Evolutionary conservation across 2,113 vertebrate genomes (phyloP).

Genomic region (Salvelinus namaycush): DNA sequence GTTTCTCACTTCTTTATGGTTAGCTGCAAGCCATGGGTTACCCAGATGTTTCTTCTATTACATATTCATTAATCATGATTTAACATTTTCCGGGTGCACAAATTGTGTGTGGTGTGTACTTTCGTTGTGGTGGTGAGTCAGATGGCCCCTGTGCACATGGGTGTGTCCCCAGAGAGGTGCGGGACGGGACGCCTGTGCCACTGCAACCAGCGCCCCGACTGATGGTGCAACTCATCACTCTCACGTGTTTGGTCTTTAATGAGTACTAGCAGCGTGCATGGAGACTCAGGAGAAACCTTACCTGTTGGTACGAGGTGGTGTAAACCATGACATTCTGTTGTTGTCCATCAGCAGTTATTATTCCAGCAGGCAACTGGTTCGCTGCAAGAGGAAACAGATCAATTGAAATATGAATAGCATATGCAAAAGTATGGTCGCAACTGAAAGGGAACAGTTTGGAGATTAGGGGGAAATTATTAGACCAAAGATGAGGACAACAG

Average conservation of each 20-base stretch:
- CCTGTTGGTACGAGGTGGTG: slow-evolving; percentile 98
- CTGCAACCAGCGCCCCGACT: slow-evolving; percentile 4
- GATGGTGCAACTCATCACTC: slow-evolving; percentile 5
- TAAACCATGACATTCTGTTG: slow-evolving; percentile 99
- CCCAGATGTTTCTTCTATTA: too few species aligned
- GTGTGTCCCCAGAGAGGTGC: not conserved
- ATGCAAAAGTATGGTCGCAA: too few species aligned
- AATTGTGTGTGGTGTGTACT: not conserved
- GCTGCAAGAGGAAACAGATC: slow-evolving; percentile 70
- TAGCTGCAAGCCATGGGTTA: not conserved
- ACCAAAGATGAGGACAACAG: too few species aligned
- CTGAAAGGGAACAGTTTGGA: too few species aligned
- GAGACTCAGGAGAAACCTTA: slow-evolving; percentile 46
- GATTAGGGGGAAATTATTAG: too few species aligned
- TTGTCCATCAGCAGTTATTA: slow-evolving; percentile 96
- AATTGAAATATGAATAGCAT: too few species aligned
- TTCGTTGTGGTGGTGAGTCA: not conserved
- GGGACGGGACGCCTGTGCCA: not conserved
- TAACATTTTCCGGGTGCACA: too few species aligned
- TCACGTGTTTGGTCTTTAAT: not conserved
- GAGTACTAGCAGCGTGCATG: not conserved
- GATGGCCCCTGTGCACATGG: slow-evolving; percentile 3
- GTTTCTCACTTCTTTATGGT: not conserved
- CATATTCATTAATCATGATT: too few species aligned
- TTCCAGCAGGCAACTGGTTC: slow-evolving; percentile 90